These are phyloP conservation scores for Monochamus alternatus DNA, from an alignment of 2,888 invertebrate species.

Conservation along the genomic window DNA sequence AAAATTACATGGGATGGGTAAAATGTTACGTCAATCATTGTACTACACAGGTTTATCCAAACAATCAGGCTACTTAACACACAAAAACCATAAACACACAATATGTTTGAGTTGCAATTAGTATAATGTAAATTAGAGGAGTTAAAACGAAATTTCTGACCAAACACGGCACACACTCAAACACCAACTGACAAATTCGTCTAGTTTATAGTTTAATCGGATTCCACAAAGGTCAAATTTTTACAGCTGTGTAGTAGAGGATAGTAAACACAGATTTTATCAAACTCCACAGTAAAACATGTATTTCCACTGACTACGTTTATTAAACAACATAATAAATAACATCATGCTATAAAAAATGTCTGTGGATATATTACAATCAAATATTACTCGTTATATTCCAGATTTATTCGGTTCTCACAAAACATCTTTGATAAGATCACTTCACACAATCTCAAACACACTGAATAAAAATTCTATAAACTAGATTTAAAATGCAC, in stretches of 20 bases:
- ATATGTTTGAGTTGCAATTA: slow-evolving; percentile 37
- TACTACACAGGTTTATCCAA: background rate
- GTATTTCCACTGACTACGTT: background rate
- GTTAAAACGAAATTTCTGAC: background rate
- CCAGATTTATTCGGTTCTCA: slow-evolving; percentile 11
- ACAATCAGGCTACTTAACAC: background rate
- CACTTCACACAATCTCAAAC: slow-evolving; percentile 4
- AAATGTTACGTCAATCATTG: slow-evolving; percentile 16
- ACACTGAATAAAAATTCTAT: background rate
- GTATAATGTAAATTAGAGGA: slow-evolving; percentile 19
- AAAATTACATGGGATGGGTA: slow-evolving; percentile 5
- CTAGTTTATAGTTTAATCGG: background rate
- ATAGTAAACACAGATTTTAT: slow-evolving; percentile 10
- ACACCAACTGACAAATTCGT: background rate
- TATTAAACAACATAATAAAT: background rate
- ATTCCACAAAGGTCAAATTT: slow-evolving; percentile 6
- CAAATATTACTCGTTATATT: background rate
- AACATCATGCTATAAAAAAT: background rate
- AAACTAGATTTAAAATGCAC: slow-evolving; percentile 6
- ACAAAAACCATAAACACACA: slow-evolving; percentile 30
- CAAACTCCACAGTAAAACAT: slow-evolving; percentile 5
- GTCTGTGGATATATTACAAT: background rate
- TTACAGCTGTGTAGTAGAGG: slow-evolving; percentile 1
- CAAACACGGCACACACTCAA: slow-evolving; percentile 12
- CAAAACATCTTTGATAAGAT: slow-evolving; percentile 4